Base-by-base conservation (phyloP, 2,113 vertebrate species). In the Hippocampus guttulatus region DNA sequence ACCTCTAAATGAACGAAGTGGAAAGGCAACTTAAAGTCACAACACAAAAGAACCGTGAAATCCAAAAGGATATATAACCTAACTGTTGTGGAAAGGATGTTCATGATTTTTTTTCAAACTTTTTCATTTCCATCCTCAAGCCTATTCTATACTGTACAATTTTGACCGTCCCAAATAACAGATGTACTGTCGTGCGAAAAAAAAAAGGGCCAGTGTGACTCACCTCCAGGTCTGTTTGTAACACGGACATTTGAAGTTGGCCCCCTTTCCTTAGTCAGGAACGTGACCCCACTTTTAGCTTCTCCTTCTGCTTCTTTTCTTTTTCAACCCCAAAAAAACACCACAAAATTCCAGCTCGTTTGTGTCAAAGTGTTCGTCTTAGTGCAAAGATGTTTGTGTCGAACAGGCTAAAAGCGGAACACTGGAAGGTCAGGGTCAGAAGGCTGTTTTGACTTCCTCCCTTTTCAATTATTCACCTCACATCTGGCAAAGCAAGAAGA, bases 401-500 rank as follows among this genome's bases (percentile, higher is more conserved):
- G 10, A 55, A 55, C 52, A 11, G 49, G 20, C 49, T 20, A 20
- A 52, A 52, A 52, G 18, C 49, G 7, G 18, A 55, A 23, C 21
- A 55, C 21, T 55, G 18, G 52, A 55, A 55, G 52, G 33, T 38
- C 33, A 5, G 21, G 52, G n/a, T 74, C 64, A 69, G 23, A 2
- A 75, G 75, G 80, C 75, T 69, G 40, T 82, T 74, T 85, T 78
- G 73, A 78, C 85, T 84, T 83, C 75, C 79, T 82, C 74, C 68
- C 74, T 86, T 79, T 78, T 82, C 87, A 83, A 87, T 89, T 83
- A 86, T 84, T 79, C 41, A 7, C 69, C 82, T 83, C 20, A 49
- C 80, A 76, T 83, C 85, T 85, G 83, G 79, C 85, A 87, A 78
- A 84, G 85, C 21, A 78, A 83, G 89, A 86, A 88, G 88, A 90